These are phyloP conservation scores for Drosophila incognita DNA, from an alignment of 2,888 invertebrate genomes.

Conservation along the genomic window DNA sequence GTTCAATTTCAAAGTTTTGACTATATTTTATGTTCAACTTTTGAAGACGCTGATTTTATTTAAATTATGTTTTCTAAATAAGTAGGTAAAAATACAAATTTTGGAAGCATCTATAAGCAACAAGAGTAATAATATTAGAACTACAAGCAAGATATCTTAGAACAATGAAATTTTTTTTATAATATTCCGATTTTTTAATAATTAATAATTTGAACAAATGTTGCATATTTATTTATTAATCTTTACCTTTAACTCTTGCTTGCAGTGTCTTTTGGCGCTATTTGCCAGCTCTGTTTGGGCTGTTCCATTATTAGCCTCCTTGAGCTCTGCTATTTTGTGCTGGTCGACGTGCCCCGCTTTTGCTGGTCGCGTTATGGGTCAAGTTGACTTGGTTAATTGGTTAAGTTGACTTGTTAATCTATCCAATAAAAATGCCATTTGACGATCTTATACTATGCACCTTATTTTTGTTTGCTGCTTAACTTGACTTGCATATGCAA, in stretches of 20 bases:
- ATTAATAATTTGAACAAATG: not conserved
- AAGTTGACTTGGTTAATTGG: constrained; percentile 11
- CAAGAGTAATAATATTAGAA: too few relatives aligned
- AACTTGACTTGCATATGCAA: constrained; percentile 46
- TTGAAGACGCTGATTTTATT: not conserved
- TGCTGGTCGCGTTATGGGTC: constrained; percentile 20
- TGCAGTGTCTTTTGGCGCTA: constrained; percentile 85
- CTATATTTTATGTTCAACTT: not conserved
- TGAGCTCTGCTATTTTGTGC: constrained; percentile 84
- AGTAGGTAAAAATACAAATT: not conserved
- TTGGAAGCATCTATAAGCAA: not conserved
- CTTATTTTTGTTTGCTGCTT: constrained; percentile 27
- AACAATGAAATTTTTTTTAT: not conserved
- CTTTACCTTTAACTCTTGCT: not conserved
- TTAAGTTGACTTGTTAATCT: constrained; percentile 13
- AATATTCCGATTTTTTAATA: not conserved
- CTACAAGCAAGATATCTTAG: not conserved
- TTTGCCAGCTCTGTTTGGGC: constrained; percentile 86
- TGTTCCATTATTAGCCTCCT: constrained; percentile 85
- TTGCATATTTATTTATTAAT: not conserved
- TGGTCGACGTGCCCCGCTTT: constrained; percentile 74
- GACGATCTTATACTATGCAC: constrained; percentile 3
- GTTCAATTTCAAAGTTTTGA: not conserved
- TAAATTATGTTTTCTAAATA: not conserved
- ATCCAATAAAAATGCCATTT: constrained; percentile 33